These are phyloP conservation scores for Osmerus eperlanus DNA, from an alignment of 2,113 vertebrate genomes.

Conservation along the genomic window DNA sequence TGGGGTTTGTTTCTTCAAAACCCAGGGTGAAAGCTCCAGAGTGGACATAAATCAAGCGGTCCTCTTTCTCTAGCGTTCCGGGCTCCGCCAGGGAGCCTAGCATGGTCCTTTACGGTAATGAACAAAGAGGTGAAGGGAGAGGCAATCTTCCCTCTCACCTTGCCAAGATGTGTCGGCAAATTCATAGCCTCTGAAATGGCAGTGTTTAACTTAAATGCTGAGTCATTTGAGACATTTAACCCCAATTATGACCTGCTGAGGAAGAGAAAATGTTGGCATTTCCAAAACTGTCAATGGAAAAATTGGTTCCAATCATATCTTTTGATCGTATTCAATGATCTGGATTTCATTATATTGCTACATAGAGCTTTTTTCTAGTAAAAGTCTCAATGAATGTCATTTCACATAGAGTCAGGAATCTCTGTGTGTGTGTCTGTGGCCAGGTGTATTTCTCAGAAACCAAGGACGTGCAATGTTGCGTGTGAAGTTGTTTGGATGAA, in stretches of 20 bases:
- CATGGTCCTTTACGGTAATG: slow-evolving; percentile 48
- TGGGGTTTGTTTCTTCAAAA: slow-evolving; percentile 39
- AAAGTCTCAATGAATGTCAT: slow-evolving; percentile 6
- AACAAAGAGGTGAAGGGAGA: slow-evolving; percentile 37
- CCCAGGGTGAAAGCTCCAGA: slow-evolving; percentile 40
- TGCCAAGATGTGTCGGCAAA: slow-evolving; percentile 58
- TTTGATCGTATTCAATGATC: background rate
- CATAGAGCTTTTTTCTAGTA: slow-evolving; percentile 6
- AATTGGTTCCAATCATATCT: too few relatives aligned
- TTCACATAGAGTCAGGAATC: background rate
- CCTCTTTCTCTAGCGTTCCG: slow-evolving; percentile 37
- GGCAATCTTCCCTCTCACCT: slow-evolving; percentile 1
- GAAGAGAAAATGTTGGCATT: slow-evolving; percentile 23
- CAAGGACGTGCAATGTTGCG: too few relatives aligned
- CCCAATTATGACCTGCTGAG: slow-evolving; percentile 30
- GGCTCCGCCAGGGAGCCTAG: slow-evolving; percentile 44
- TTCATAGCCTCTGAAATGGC: slow-evolving; percentile 43
- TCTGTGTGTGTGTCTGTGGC: too few relatives aligned
- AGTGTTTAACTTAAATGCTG: slow-evolving; percentile 46
- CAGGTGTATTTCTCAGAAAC: too few relatives aligned
- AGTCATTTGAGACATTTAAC: slow-evolving; percentile 43
- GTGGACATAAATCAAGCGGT: slow-evolving; percentile 52
- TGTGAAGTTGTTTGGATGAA: too few relatives aligned
- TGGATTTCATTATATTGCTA: background rate
- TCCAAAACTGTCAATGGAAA: too few relatives aligned